Conservation (phyloP, 2,888 invertebrate species). For the Thecocarcelia acutangulata region DNA sequence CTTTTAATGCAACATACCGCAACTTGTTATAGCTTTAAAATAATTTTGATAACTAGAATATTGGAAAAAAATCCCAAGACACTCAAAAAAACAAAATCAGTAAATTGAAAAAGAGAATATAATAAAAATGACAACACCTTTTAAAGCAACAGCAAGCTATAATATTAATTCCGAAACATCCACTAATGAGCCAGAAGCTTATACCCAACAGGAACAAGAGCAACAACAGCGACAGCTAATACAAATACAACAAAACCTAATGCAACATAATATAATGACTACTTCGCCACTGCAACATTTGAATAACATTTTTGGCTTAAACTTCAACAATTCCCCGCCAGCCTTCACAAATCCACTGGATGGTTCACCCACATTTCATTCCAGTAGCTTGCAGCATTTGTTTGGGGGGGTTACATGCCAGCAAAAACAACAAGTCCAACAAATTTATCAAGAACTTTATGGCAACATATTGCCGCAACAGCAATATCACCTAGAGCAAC, state of each 20-base stretch:
- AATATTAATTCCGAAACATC: conserved; percentile 47
- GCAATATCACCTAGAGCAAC: conserved; percentile 67
- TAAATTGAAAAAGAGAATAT: conserved; percentile 36
- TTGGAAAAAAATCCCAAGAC: neutral
- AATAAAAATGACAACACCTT: conserved; percentile 78
- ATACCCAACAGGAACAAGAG: conserved; percentile 72
- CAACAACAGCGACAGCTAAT: conserved; percentile 61
- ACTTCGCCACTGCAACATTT: conserved; percentile 79
- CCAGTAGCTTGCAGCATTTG: conserved; percentile 75
- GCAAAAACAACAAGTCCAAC: conserved; percentile 74
- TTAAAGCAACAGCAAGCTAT: conserved; percentile 73
- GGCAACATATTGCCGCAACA: conserved; percentile 71
- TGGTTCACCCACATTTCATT: conserved; percentile 62
- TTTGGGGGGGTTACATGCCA: conserved; percentile 73
- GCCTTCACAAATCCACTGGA: conserved; percentile 39
- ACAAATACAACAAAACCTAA: conserved; percentile 68
- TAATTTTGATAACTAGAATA: too few species aligned
- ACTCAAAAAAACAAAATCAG: conserved; percentile 57
- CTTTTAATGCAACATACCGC: too few species aligned
- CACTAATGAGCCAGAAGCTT: conserved; percentile 60
- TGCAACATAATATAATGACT: conserved; percentile 72
- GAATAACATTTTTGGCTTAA: conserved; percentile 79
- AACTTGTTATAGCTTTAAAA: too few species aligned
- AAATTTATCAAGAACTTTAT: conserved; percentile 75
- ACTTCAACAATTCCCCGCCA: conserved; percentile 71